A percentile compares a stretch with the other conserved stretches of the same genome.
phyloP scores from a whole-genome alignment of 1,140 invertebrate species.

The Megalonaias nervosa region DNA sequence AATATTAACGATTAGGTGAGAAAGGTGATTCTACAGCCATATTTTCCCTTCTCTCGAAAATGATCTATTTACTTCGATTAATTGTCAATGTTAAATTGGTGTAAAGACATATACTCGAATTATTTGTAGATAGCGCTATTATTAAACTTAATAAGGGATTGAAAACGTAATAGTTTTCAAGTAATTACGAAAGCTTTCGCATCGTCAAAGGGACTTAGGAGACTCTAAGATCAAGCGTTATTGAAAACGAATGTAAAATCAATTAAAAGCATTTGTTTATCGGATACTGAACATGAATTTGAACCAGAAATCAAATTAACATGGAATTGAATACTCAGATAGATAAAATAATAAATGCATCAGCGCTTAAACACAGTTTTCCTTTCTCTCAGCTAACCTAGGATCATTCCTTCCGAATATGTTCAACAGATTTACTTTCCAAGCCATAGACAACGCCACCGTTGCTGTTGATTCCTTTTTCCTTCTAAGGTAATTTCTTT shows the following conservation, averaged over 20 bases:
- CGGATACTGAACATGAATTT: neutral
- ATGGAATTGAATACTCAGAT: neutral
- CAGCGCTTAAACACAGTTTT: neutral
- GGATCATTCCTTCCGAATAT: conserved; percentile 13
- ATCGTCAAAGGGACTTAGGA: neutral
- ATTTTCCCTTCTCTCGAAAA: too few species aligned
- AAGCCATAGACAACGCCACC: conserved; percentile 80
- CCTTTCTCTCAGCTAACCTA: conserved; percentile 31
- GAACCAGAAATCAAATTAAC: neutral
- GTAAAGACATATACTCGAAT: too few species aligned
- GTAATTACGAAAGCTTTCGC: neutral
- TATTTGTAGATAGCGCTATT: too few species aligned
- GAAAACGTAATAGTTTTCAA: too few species aligned
- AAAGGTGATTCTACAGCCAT: too few species aligned
- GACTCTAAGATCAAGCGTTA: neutral
- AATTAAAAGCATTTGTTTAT: too few species aligned
- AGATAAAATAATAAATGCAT: neutral
- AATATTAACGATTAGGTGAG: too few species aligned
- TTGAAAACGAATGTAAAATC: neutral
- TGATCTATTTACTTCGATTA: too few species aligned
- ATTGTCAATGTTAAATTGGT: too few species aligned
- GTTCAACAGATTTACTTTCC: conserved; percentile 46
- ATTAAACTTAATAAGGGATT: too few species aligned
- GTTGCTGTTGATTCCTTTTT: conserved; percentile 95
- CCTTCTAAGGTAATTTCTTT: conserved; percentile 72